Evolutionary conservation across 2,888 invertebrate genomes (phyloP).

Genomic region (Pachycephus smyrnensis): DNA sequence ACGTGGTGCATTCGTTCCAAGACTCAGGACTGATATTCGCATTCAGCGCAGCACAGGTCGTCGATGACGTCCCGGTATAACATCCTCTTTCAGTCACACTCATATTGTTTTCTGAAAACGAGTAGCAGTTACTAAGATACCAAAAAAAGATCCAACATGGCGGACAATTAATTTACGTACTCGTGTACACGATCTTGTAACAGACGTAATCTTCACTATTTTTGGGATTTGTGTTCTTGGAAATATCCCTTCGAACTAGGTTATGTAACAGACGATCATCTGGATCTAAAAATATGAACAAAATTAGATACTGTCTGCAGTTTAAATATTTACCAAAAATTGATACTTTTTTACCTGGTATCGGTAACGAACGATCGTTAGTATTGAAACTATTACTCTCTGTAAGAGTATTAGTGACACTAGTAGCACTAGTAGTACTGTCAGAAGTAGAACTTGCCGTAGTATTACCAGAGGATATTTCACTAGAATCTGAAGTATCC

Average conservation of each 20-base stretch:
- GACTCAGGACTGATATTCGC: background rate
- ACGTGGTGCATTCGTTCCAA: conserved; percentile 4
- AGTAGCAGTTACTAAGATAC: background rate
- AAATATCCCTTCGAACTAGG: background rate
- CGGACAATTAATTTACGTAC: background rate
- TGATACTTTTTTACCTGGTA: background rate
- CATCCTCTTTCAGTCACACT: background rate
- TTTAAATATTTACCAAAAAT: background rate
- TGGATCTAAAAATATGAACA: background rate
- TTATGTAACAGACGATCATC: background rate
- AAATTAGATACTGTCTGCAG: background rate
- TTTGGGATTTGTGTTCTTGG: background rate
- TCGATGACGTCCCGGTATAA: background rate
- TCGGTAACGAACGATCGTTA: fast-evolving
- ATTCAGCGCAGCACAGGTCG: background rate
- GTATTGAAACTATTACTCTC: background rate
- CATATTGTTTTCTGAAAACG: background rate
- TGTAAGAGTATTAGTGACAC: background rate
- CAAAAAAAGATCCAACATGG: background rate
- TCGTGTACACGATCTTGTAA: background rate
- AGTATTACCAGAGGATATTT: background rate
- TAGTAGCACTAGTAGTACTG: background rate
- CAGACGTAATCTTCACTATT: background rate
- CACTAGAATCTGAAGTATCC: background rate
- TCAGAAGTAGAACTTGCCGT: background rate